A percentile compares a stretch with the other conserved stretches of the same genome.
phyloP scores from a whole-genome alignment of 2,797 vertebrate genomes.

The Gambelia wislizenii region DNA sequence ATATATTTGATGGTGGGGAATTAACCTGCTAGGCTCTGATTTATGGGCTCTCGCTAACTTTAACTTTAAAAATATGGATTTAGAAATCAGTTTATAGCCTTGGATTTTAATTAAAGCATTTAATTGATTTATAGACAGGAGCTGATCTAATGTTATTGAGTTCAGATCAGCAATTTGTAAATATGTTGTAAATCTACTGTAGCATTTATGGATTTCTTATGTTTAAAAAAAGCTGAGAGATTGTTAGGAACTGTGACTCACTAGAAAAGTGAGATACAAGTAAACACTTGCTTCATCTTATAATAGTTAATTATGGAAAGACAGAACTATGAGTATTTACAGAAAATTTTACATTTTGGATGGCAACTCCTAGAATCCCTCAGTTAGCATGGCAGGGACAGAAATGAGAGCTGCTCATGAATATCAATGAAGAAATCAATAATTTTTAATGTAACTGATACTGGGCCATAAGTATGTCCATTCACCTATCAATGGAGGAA shows the following conservation, averaged over 20 bases:
- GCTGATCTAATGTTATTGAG: not conserved
- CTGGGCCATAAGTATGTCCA: no score
- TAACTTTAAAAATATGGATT: not conserved
- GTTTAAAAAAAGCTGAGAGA: not conserved
- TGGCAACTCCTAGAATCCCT: no score
- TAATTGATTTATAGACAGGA: conserved; percentile 22
- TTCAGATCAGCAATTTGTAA: conserved; percentile 23
- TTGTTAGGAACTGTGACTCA: not conserved
- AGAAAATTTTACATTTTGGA: no score
- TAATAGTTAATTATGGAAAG: not conserved
- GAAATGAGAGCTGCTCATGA: not conserved
- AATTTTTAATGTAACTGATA: no score
- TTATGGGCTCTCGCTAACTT: conserved; percentile 20
- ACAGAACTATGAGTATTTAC: not conserved
- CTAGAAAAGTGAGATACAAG: not conserved
- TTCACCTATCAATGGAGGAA: no score
- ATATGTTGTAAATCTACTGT: conserved; percentile 14
- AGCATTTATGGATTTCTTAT: conserved; percentile 13
- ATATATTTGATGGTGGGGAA: conserved; percentile 3
- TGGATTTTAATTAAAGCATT: conserved; percentile 32
- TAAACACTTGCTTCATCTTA: not conserved
- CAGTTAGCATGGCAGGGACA: no score
- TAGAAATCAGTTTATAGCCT: conserved; percentile 31
- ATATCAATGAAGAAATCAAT: not conserved
- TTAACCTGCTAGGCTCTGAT: conserved; percentile 14